Evolutionary conservation across 1,140 invertebrate species (phyloP), one percentile per base, ranked within the genome.

Genomic region (Drosophila tsacasi): DNA sequence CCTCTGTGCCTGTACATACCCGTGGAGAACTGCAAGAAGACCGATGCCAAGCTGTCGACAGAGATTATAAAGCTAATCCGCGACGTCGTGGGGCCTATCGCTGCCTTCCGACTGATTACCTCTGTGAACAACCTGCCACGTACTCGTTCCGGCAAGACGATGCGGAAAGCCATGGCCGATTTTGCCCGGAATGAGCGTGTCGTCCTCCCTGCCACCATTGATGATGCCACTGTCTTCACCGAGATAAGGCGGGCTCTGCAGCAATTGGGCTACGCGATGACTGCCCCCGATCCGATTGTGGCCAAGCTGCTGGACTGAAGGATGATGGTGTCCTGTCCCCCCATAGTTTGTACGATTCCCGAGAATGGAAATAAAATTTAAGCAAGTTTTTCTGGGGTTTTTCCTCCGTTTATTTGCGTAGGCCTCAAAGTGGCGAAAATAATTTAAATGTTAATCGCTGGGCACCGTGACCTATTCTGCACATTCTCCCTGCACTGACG

Each of bases 1-100:
- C 98, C 98, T 0, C 91, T 99, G 0, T 98, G 97, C 66, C 94
- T 99, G 12, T 98, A 97, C 81, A 96, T 98, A 7, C 95, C 94
- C 71, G 94, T 94, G 90, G 95, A 95, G 81, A 78, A 64, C 8
- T 84, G 93, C 40, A 92, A 79, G 23, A 95, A 94, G 83, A 94
- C 93, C 40, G 95, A 95, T 84, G 91, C 94, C 58, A 93, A 95
- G 67, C 94, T 96, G 12, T 94, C 93, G 37, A 92, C 94, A 30
- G 97, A 97, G 83, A 82, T 97, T 13, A 94, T 97, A 3, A 93
- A 94, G 8, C 93, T 96, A 74, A 97, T 98, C 0, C 94, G 98
- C 74, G 95, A 97, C 47, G 92, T 96, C 5, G 96, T 99, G 44
- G 98, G 98, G 0, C 97, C 98, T 0, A 98, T 99, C 13, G 98